phyloP scores from a whole-genome alignment of 2,113 vertebrate genomes.

The Coryphaenoides rupestris region DNA sequence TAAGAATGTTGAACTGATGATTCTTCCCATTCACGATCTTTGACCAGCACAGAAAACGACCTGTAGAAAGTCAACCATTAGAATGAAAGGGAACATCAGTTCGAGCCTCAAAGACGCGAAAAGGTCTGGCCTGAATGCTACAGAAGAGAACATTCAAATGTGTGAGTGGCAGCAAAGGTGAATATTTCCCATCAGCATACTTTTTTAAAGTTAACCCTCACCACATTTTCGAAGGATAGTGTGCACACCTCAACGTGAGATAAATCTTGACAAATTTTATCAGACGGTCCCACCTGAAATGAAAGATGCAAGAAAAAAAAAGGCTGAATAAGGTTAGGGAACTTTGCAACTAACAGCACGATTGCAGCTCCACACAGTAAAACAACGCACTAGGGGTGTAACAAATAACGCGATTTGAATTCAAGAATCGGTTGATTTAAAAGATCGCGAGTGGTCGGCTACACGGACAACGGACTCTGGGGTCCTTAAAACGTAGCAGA shows the following conservation, averaged over 20 bases:
- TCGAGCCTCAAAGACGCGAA: too few relatives aligned
- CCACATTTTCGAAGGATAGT: conserved; percentile 83
- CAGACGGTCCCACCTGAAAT: conserved; percentile 94
- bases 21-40: conserved; percentile 90
- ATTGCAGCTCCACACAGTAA: too few relatives aligned
- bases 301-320: conserved; percentile 16
- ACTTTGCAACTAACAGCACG: too few relatives aligned
- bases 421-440: too few relatives aligned
- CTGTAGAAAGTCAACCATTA: conserved; percentile 61
- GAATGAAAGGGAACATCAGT: neutral
- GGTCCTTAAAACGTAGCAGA: too few relatives aligned
- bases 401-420: too few relatives aligned
- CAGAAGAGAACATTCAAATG: neutral
- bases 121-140: too few relatives aligned
- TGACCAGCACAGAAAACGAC: conserved; percentile 89
- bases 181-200: conserved; percentile 57
- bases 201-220: conserved; percentile 84
- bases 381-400: too few relatives aligned
- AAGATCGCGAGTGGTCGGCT: too few relatives aligned
- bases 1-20: conserved; percentile 90
- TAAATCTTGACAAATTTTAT: conserved; percentile 98
- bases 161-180: too few relatives aligned
- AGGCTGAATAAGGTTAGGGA: too few relatives aligned
- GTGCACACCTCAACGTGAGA: conserved; percentile 87
- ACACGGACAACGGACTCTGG: too few relatives aligned